Conservation (phyloP, 2,797 vertebrate species). For the Chiloscyllium punctatum region DNA sequence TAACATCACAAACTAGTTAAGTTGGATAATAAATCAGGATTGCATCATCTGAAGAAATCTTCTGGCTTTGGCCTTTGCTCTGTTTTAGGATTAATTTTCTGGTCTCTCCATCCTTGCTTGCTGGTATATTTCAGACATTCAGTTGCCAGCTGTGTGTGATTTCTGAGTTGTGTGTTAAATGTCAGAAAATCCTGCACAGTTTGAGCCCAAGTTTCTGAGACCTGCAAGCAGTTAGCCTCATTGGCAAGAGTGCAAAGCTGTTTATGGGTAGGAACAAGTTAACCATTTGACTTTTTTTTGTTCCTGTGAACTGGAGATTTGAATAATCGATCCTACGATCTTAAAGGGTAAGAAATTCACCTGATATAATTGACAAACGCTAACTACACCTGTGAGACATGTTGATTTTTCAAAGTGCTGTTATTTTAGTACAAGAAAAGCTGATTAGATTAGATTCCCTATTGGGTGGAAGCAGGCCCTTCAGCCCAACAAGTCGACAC, state of each 20-base stretch:
- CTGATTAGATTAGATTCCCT: neutral
- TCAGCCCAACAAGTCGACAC: no score
- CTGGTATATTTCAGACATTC: neutral
- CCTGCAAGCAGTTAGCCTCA: neutral
- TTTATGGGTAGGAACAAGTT: neutral
- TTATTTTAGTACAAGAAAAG: neutral
- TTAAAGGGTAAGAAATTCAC: neutral
- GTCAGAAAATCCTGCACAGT: neutral
- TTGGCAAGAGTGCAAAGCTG: neutral
- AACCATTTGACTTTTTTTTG: neutral
- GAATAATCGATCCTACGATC: neutral
- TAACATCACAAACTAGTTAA: no score
- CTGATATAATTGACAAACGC: neutral
- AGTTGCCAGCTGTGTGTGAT: neutral
- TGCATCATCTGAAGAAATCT: neutral
- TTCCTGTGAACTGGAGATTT: neutral
- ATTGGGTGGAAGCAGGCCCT: no score
- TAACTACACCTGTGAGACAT: neutral
- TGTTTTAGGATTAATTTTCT: neutral
- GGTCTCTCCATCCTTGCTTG: neutral
- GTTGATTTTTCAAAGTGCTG: neutral
- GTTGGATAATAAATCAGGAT: neutral
- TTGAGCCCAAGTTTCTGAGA: neutral
- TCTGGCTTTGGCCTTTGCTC: neutral
- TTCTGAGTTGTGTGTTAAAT: neutral